Evolutionary conservation across 2,797 vertebrate genomes (phyloP).

Genomic region (Acanthurus tractus): DNA sequence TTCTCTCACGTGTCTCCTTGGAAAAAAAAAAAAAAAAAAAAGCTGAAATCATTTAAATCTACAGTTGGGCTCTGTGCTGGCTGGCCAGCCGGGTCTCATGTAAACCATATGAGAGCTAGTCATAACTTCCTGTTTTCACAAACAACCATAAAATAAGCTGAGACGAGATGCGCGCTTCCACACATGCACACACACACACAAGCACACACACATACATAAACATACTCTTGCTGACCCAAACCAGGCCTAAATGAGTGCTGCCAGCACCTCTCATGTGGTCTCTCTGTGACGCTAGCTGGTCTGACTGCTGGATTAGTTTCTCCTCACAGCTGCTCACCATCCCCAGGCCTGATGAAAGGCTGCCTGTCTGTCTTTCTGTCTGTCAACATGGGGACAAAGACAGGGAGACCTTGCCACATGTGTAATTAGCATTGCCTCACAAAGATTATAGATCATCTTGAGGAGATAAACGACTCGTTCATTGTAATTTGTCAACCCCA

Average conservation of each 20-base stretch:
- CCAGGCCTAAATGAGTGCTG: slow-evolving; percentile 73
- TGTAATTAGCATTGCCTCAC: slow-evolving; percentile 79
- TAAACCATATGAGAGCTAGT: slow-evolving; percentile 80
- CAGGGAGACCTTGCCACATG: slow-evolving; percentile 71
- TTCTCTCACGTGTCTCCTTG: slow-evolving; percentile 36
- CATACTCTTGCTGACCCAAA: slow-evolving; percentile 74
- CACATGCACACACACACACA: slow-evolving; percentile 30
- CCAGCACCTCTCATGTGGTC: slow-evolving; percentile 84
- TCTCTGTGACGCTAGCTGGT: slow-evolving; percentile 74
- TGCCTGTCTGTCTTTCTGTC: slow-evolving; percentile 58
- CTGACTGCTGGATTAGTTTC: slow-evolving; percentile 71
- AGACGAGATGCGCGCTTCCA: slow-evolving; percentile 54
- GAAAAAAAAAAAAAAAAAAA: slow-evolving; percentile 7
- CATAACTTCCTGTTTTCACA: slow-evolving; percentile 85
- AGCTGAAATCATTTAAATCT: slow-evolving; percentile 47
- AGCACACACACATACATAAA: slow-evolving; percentile 56
- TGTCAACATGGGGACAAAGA: slow-evolving; percentile 69
- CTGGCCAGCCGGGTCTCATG: slow-evolving; percentile 58
- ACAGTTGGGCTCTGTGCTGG: slow-evolving; percentile 54
- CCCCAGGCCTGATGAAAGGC: slow-evolving; percentile 81
- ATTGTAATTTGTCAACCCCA: slow-evolving; percentile 68
- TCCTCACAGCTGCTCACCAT: slow-evolving; percentile 82
- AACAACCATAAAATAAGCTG: slow-evolving; percentile 76
- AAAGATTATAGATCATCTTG: slow-evolving; percentile 76
- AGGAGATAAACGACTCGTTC: slow-evolving; percentile 63